Evolutionary conservation across 2,113 vertebrate genomes (phyloP), one percentile per base, ranked within the genome.

Genomic region (Phylloscopus whistleri): DNA sequence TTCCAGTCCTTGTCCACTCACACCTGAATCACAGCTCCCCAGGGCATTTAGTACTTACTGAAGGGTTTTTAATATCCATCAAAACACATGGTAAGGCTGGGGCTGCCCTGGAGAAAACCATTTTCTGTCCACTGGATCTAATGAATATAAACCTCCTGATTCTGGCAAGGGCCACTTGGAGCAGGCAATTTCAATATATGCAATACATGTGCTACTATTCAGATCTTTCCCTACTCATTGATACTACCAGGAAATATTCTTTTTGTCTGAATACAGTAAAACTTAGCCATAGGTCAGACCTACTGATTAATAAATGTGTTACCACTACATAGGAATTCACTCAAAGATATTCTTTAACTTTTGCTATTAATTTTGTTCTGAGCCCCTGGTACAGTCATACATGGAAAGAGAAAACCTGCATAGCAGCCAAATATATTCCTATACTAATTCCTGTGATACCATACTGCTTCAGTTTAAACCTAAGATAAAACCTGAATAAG

Each of bases 91-190:
- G 27, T 19, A 46, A 70, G 23, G 48, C 24, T 72, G 27, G 27
- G 43, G 23, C 22, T 82, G 44, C 44, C 37, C 69, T 46, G 33
- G 15, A 74, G 52, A 55, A 90, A 88, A 68, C 2, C 4, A 41
- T 39, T 81, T 78, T 63, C 41, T 81, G 31, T 27, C 56, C 41
- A 37, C 26, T 62, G 49, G 6, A 56, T 41, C 33, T 64, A 55
- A n/a, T 8, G 22, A 68, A 67, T 13, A 11, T 5, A 64, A 89
- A 53, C 22, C 11, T 58, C n/a, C 26, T 6, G 18, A 18, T 64
- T 16, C 53, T 72, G 58, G 37, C 24, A 67, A 67, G 55, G 18
- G 43, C 87, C 13, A 30, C 33, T 39, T 0, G 0, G 0, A 88
- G 28, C 11, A 53, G 30, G 30, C 33, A 79, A 35, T 53, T 87